Evolutionary conservation across 2,113 vertebrate species (phyloP).

Genomic region (Zapornia atra): DNA sequence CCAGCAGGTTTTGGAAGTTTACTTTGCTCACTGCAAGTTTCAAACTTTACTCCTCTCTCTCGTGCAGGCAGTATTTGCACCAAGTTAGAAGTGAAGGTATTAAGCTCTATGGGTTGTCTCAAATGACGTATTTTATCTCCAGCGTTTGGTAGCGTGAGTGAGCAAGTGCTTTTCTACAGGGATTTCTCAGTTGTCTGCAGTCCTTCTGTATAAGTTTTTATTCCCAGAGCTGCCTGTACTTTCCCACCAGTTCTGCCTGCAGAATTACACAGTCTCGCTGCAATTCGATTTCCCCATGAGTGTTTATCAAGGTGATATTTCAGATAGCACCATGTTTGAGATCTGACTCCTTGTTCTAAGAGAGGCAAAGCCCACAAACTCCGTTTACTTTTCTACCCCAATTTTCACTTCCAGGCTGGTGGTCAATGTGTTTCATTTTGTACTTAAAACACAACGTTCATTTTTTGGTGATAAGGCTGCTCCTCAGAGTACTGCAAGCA

Average conservation of each 20-base stretch:
- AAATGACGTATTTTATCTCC: background rate
- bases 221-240: background rate
- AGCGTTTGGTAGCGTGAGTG: rapidly evolving
- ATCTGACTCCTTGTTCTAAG: background rate
- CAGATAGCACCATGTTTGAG: background rate
- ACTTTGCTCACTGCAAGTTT: background rate
- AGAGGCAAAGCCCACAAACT: background rate
- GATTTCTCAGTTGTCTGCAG: background rate
- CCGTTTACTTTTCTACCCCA: background rate
- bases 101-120: background rate
- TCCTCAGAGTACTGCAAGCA: background rate
- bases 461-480: background rate
- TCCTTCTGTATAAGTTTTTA: background rate
- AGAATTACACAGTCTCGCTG: background rate
- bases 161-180: background rate
- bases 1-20: background rate
- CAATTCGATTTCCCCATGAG: background rate
- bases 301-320: background rate
- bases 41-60: background rate
- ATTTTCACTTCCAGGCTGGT: background rate
- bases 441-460: background rate
- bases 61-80: background rate
- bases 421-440: background rate
- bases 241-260: background rate
- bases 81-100: background rate